phyloP scores from a whole-genome alignment of 2,113 vertebrate genomes.

The Rhynchomys soricoides region DNA sequence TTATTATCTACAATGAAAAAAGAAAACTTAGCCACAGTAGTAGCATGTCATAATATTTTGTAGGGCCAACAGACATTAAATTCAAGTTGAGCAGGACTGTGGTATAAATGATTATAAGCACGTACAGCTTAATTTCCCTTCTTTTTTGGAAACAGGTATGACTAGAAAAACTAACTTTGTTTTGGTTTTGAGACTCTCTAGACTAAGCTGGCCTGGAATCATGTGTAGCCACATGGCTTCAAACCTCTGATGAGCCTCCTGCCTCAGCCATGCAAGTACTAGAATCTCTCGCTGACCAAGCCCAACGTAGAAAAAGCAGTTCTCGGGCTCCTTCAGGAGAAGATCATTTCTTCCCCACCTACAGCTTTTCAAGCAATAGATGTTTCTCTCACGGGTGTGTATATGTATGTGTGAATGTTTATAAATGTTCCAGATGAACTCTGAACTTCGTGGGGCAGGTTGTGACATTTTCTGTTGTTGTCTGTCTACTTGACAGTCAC shows the following conservation, averaged over 20 bases:
- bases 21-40: slow-evolving; percentile 68
- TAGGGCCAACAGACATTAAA: slow-evolving; percentile 77
- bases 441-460: neutral
- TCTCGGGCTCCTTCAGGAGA: slow-evolving; percentile 20
- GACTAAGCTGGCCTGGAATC: neutral
- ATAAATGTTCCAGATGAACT: neutral
- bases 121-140: slow-evolving; percentile 57
- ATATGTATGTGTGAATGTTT: neutral
- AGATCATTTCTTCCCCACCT: slow-evolving; percentile 31
- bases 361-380: slow-evolving; percentile 43
- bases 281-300: neutral
- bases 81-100: slow-evolving; percentile 57
- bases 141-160: slow-evolving; percentile 45
- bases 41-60: slow-evolving; percentile 75
- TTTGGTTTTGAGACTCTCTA: neutral
- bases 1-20: slow-evolving; percentile 66
- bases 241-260: neutral
- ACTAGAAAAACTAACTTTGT: slow-evolving; percentile 49
- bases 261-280: neutral
- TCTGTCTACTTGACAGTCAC: neutral
- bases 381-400: neutral
- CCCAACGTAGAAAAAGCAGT: neutral
- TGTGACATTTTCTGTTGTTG: slow-evolving; percentile 29
- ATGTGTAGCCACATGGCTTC: neutral
- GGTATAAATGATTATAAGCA: slow-evolving; percentile 59